Percentiles rank a stretch among this genome's conserved stretches.
Conservation (phyloP, 2,888 invertebrate species). For the Liopterus haemorrhoidalis region DNA sequence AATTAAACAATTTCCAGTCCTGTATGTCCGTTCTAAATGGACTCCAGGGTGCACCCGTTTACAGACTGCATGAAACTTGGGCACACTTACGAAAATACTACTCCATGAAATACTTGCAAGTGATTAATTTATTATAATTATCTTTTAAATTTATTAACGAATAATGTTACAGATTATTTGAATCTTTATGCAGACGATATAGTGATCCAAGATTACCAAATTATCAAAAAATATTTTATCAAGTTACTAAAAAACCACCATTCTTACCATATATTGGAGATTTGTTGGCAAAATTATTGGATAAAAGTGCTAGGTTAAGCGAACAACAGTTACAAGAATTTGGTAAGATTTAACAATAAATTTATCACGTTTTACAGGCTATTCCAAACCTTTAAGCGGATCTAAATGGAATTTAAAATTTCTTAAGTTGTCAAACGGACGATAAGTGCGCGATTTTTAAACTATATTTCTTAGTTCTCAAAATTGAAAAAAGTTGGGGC, state of each 20-base stretch:
- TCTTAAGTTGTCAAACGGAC: too few relatives aligned
- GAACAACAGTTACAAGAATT: too few relatives aligned
- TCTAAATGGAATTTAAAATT: too few relatives aligned
- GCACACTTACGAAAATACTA: slow-evolving; percentile 48
- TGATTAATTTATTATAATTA: slow-evolving; percentile 8
- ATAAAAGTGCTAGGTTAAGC: slow-evolving; percentile 40
- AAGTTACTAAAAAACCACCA: slow-evolving; percentile 42
- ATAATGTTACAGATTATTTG: slow-evolving; percentile 43
- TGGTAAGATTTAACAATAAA: too few relatives aligned
- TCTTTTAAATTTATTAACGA: neutral
- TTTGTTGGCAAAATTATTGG: slow-evolving; percentile 44
- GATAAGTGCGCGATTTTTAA: too few relatives aligned
- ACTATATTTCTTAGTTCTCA: too few relatives aligned
- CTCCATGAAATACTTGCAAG: slow-evolving; percentile 49
- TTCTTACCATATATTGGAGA: slow-evolving; percentile 49
- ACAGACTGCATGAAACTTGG: slow-evolving; percentile 49
- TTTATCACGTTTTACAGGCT: too few relatives aligned
- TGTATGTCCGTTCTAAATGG: slow-evolving; percentile 49
- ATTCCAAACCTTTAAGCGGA: too few relatives aligned
- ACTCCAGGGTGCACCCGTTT: slow-evolving; percentile 51
- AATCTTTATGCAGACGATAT: slow-evolving; percentile 47
- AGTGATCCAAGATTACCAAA: slow-evolving; percentile 43
- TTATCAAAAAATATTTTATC: slow-evolving; percentile 46
- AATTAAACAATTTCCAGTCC: slow-evolving; percentile 51
- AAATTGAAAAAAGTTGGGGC: too few relatives aligned